phyloP scores from a whole-genome alignment of 2,888 invertebrate genomes.

The Herminia tarsipennalis region DNA sequence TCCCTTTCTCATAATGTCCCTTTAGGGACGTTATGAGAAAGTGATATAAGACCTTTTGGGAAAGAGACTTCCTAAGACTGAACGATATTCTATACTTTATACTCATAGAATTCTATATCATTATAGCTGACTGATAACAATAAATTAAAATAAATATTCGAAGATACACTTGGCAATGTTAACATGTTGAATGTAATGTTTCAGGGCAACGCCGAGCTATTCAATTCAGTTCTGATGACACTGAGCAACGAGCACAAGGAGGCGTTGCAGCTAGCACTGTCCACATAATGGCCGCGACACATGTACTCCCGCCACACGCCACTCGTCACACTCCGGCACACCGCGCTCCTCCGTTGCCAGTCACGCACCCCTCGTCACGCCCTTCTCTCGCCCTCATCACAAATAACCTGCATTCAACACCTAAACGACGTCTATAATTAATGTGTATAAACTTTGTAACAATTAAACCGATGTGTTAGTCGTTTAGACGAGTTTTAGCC shows the following conservation, averaged over 20 bases:
- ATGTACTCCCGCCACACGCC: constrained; percentile 27
- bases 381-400: constrained; percentile 32
- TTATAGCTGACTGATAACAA: too few relatives aligned
- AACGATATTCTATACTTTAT: too few relatives aligned
- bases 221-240: constrained; percentile 91
- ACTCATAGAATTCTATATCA: too few relatives aligned
- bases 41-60: too few relatives aligned
- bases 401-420: constrained; percentile 45
- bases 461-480: constrained; percentile 35
- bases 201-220: constrained; percentile 91
- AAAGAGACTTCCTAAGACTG: too few relatives aligned
- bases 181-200: neutral
- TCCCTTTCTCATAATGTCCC: too few relatives aligned
- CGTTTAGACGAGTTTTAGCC: constrained; percentile 44
- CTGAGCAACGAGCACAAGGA: constrained; percentile 93
- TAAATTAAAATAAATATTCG: too few relatives aligned
- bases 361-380: constrained; percentile 48
- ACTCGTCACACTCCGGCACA: constrained; percentile 32
- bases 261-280: constrained; percentile 91
- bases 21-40: too few relatives aligned
- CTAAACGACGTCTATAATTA: constrained; percentile 43
- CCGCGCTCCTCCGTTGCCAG: constrained; percentile 49
- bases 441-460: constrained; percentile 42
- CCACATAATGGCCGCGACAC: constrained; percentile 60
- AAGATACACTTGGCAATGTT: too few relatives aligned